Base-by-base conservation (phyloP, 2,797 vertebrate species). In the Clarias laeviceps region DNA sequence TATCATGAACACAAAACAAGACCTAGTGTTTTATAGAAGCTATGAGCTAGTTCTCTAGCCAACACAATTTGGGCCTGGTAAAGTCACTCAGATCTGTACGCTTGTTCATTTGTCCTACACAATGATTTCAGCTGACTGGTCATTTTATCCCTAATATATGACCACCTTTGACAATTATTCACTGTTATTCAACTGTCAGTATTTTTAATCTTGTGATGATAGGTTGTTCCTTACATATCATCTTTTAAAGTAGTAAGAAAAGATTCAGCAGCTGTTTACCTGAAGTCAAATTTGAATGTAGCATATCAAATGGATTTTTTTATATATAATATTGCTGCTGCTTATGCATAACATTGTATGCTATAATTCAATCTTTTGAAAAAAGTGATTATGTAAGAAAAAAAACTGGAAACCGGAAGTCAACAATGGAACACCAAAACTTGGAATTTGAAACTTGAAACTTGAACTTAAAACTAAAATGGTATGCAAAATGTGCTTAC, bases 351-450 rank as follows among this genome's bases (percentile, higher is more conserved):
- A n/a, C 4, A 54, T 56, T 74, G 45, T 56, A 5, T 74, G n/a
- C 24, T 29, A 29, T 56, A 27, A 54, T 50, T 69, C 34, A 66
- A n/a, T 65, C 27, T 29, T 68, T 68, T 68, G 15, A 40, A 70
- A 69, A 70, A 54, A 2, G 11, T 45, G 40, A 72, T 50, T 50
- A 50, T 50, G 45, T 54, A 56, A 76, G 1, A 8, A 18, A 76
- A 76, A 57, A 18, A 76, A 76, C 56, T 76, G 54, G 27, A 17
- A 76, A 57, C 3, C 54, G 70, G 70, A 73, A 27, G 24, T 73
- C 50, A 76, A 54, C 72, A 74, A 20, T 18, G 45, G 56, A 74
- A 54, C n/a, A 29, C 50, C 8, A 20, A 11, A 45, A 45, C 9
- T 11, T 45, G 9, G 37, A 40, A 40, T 40, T 40, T 40, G 6